Percentiles rank a stretch among this genome's conserved stretches.
These are phyloP conservation scores for Lepidostoma basale DNA, from an alignment of 1,140 invertebrate genomes.

Conservation along the genomic window DNA sequence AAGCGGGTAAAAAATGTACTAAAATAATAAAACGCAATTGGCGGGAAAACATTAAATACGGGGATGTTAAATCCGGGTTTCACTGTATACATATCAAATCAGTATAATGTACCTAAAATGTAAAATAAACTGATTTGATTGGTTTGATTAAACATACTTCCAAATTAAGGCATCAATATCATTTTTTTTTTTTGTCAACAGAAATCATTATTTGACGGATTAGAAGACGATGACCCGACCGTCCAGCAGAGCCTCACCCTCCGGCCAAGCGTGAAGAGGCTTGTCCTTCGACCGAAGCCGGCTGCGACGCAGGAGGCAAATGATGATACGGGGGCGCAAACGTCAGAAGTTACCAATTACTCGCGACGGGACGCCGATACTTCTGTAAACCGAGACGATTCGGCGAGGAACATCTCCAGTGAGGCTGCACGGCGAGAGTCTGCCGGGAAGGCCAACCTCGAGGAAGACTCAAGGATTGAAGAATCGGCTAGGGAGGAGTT, in stretches of 20 bases:
- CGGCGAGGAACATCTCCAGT: background rate
- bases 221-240: constrained; percentile 71
- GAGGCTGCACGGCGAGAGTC: background rate
- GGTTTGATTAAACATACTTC: no score
- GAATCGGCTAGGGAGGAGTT: background rate
- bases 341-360: background rate
- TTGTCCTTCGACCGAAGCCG: constrained; percentile 63
- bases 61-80: no score
- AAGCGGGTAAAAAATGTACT: no score
- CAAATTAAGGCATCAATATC: no score
- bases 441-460: background rate
- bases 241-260: constrained; percentile 67
- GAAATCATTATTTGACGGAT: constrained; percentile 73
- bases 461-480: background rate
- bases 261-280: constrained; percentile 67
- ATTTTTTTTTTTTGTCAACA: constrained; percentile 42
- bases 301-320: no score
- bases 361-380: background rate
- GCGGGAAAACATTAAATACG: no score
- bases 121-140: background rate
- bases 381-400: background rate
- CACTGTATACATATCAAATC: no score
- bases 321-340: no score
- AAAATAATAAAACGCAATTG: no score
- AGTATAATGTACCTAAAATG: no score